Conservation (phyloP, 2,797 vertebrate genomes). For the Microtus obscurus region DNA sequence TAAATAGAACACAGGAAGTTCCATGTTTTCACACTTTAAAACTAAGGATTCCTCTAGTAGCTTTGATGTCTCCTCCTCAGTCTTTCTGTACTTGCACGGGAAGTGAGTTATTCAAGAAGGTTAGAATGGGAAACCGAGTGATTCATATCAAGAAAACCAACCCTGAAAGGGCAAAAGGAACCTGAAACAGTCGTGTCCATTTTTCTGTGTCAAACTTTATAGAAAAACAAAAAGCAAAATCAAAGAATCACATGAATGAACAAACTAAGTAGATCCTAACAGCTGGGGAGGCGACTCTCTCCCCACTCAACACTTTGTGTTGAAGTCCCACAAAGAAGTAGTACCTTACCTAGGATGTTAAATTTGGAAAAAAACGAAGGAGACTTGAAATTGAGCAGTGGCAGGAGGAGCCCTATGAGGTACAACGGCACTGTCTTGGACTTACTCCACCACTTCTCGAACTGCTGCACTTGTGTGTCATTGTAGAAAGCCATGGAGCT, state of each 20-base stretch:
- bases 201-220: constrained; percentile 21
- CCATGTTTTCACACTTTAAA: neutral
- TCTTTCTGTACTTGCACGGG: neutral
- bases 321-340: neutral
- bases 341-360: constrained; percentile 94
- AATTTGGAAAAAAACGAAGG: constrained; percentile 98
- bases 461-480: constrained; percentile 82
- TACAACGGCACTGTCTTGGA: constrained; percentile 95
- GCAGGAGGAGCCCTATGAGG: constrained; percentile 93
- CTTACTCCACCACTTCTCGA: constrained; percentile 94
- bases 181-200: neutral
- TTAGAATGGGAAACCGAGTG: neutral
- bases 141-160: neutral
- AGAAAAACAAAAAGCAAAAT: neutral
- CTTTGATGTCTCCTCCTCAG: neutral
- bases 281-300: neutral
- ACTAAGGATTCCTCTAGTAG: neutral
- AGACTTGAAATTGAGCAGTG: constrained; percentile 96
- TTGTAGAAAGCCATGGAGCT: constrained; percentile 85
- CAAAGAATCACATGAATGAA: neutral
- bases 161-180: neutral
- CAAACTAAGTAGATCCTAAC: neutral
- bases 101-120: constrained; percentile 27
- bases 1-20: neutral
- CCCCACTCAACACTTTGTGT: neutral